Evolutionary conservation across 2,113 vertebrate genomes (phyloP).

Genomic region (Eretmodus cyanostictus): DNA sequence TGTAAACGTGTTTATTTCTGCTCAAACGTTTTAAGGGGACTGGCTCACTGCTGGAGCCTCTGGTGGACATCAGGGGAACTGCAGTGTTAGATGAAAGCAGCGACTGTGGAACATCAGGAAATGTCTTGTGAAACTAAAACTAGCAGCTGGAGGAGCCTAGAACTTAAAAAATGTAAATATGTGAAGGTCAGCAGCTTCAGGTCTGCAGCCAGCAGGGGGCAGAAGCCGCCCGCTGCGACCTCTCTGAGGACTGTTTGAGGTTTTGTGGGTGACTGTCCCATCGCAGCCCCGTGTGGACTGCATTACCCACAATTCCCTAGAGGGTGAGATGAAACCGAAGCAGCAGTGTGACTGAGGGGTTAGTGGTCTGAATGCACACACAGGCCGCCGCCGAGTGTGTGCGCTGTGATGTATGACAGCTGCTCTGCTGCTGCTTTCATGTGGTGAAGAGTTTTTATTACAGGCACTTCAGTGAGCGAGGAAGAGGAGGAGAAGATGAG

Average conservation of each 20-base stretch:
- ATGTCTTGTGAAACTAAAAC: not conserved
- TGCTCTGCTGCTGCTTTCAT: constrained; percentile 1
- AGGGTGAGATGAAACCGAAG: not conserved
- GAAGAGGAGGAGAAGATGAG: not conserved
- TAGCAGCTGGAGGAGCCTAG: not conserved
- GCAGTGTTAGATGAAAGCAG: not conserved
- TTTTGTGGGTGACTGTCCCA: not conserved
- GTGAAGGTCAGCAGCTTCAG: not conserved
- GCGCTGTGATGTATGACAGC: not conserved
- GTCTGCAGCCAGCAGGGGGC: constrained; percentile 10
- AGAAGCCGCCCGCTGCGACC: not conserved
- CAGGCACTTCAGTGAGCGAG: not conserved
- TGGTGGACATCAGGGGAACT: not conserved
- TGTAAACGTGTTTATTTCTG: not conserved
- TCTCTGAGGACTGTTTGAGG: not conserved
- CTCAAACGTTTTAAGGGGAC: not conserved
- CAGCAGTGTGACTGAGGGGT: constrained; percentile 19
- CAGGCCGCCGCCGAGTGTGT: not conserved
- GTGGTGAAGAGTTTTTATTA: constrained; percentile 17
- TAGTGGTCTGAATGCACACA: not conserved
- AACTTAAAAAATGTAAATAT: not conserved
- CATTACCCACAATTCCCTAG: constrained; percentile 33
- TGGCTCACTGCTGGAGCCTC: not conserved
- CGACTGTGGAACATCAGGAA: not conserved
- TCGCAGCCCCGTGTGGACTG: not conserved